Evolutionary conservation across 2,888 invertebrate species (phyloP), one percentile per base, ranked within the genome.

Genomic region (Oligia strigilis): DNA sequence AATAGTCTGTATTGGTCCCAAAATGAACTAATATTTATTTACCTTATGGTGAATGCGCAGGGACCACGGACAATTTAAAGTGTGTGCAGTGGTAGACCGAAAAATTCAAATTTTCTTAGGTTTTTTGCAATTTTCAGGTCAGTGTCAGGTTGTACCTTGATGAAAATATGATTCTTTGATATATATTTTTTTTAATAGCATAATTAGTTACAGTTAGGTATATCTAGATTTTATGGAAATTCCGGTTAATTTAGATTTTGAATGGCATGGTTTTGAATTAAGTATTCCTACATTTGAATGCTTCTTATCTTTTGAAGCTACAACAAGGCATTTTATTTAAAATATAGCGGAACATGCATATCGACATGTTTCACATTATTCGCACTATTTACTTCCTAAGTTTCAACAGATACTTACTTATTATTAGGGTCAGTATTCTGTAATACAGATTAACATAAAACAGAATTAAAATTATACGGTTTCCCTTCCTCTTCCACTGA

Each of bases 401-500:
- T 85, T 77, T 62, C 74, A 58, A 75, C 58, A 77, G 9, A 36
- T 46, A 71, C 9, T 55, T 46, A 71, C 9, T 55, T 58, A 8
- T 55, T 58, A 8, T 58, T 43, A 49, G 36, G 43, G 36, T 66
- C 40, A 75, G 73, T 72, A 62, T 75, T 78, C 67, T 66, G 77
- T 71, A 78, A 78, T 70, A 64, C 4, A 49, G 66, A 78, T 84
- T 84, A 60, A 81, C 78, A 84, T 78, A 87, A 70, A 55, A 52
- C n/a, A 55, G n/a, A 78, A 72, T 76, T 29, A 29, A 67, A 81
- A 82, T 77, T 75, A 72, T 70, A 67, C n/a, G 49, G 71, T 88
- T 88, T 82, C 83, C 80, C 78, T 77, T 87, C 88, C 85, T 81
- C 23, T 77, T 75, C 72, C 55, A 77, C 13, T 81, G 52, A n/a